Evolutionary conservation across 92 coral and sea anemone species (phyloP).

Genomic region (Muricea muricata): DNA sequence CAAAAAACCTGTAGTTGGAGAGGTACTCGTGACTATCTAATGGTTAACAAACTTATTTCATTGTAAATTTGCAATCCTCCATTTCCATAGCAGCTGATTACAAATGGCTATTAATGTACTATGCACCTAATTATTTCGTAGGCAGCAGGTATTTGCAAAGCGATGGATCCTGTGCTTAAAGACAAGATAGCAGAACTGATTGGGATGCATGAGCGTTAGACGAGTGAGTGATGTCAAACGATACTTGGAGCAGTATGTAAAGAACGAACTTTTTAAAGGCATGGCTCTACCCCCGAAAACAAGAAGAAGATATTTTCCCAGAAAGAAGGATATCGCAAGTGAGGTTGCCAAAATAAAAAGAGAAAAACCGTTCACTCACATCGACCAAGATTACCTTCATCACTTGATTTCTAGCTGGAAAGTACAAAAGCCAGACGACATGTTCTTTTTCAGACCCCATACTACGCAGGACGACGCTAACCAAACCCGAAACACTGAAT

Average conservation of each 20-base stretch:
- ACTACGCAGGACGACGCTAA: background rate
- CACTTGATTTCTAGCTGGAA: background rate
- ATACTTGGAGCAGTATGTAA: background rate
- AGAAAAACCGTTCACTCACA: background rate
- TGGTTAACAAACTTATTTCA: too few relatives aligned
- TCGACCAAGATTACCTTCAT: background rate
- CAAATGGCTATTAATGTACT: background rate
- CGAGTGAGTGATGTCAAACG: background rate
- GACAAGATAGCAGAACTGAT: constrained; percentile 8
- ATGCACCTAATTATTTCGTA: background rate
- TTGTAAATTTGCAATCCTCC: too few relatives aligned
- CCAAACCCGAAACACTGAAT: background rate
- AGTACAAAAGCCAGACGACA: background rate
- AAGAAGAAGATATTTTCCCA: background rate
- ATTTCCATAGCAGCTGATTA: too few relatives aligned
- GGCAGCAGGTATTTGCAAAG: constrained; percentile 2
- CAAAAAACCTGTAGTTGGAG: constrained; percentile 3
- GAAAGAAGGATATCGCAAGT: background rate
- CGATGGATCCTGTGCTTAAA: background rate
- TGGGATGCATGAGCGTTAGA: constrained; percentile 2
- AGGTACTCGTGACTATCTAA: too few relatives aligned
- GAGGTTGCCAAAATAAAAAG: background rate
- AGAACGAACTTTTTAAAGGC: background rate
- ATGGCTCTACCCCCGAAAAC: background rate
- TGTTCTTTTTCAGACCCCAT: background rate